Percentiles rank a stretch among this genome's conserved stretches.
Conservation (phyloP, 30 jellyfish, hydroid and myxozoan species). For the Sanderia malayensis region DNA sequence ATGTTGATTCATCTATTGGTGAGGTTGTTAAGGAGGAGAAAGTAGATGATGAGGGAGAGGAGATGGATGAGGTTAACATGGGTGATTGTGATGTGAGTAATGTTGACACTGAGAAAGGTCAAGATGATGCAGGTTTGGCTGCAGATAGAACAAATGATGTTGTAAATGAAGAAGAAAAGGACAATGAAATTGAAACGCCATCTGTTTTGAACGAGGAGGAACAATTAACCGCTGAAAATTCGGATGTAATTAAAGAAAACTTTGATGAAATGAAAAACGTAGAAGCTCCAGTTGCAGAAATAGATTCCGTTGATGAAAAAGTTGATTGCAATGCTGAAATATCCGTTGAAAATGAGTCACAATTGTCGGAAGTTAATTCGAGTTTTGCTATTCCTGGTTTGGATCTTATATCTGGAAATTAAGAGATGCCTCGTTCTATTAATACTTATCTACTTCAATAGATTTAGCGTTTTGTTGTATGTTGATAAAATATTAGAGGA, state of each 20-base stretch:
- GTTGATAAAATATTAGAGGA: too few relatives aligned
- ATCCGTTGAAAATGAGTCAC: background rate
- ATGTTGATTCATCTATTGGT: background rate
- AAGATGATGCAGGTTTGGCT: too few relatives aligned
- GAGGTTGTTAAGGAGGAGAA: background rate
- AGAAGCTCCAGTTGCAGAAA: background rate
- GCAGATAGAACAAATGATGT: too few relatives aligned
- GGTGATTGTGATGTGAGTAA: too few relatives aligned
- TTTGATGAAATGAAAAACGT: background rate
- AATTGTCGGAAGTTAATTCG: background rate
- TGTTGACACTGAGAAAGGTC: too few relatives aligned
- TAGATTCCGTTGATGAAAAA: background rate
- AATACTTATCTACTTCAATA: too few relatives aligned
- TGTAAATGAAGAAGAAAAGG: too few relatives aligned
- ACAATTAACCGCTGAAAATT: background rate
- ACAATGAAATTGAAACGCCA: too few relatives aligned
- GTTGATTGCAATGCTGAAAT: background rate
- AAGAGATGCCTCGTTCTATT: background rate
- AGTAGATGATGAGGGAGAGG: slow-evolving; percentile 9
- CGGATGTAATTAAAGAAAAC: background rate
- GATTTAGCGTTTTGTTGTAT: too few relatives aligned
- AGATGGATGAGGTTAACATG: too few relatives aligned
- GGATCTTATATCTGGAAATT: background rate
- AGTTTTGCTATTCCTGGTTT: background rate
- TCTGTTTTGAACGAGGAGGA: too few relatives aligned